phyloP scores from a whole-genome alignment of 2,797 vertebrate genomes.

The Hydrophis major region DNA sequence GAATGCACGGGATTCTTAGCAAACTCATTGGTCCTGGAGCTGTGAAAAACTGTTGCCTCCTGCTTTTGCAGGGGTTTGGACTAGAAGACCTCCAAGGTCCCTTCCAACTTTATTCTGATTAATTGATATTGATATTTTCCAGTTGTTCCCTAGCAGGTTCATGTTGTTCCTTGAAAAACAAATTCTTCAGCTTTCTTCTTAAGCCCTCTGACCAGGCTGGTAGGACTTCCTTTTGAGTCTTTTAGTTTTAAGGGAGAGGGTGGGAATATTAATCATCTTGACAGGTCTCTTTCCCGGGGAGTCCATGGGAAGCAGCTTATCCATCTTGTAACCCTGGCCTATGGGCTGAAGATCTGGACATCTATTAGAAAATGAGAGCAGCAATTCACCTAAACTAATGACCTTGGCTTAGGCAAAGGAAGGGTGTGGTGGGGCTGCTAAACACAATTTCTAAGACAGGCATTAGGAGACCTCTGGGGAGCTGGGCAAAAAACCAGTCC shows the following conservation, averaged over 20 bases:
- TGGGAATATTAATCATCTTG: constrained; percentile 52
- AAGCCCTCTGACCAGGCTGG: background rate
- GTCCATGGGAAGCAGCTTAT: constrained; percentile 14
- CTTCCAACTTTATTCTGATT: too few relatives aligned
- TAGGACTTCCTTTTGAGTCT: constrained; percentile 25
- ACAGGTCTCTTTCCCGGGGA: constrained; percentile 33
- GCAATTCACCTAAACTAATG: constrained; percentile 14
- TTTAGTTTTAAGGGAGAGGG: background rate
- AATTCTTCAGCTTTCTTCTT: constrained; percentile 4
- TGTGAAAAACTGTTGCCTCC: background rate
- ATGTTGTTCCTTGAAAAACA: background rate
- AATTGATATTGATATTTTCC: background rate
- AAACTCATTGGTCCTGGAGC: background rate
- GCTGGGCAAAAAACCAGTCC: background rate
- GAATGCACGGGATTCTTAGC: background rate
- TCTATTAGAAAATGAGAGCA: background rate
- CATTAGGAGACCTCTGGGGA: background rate
- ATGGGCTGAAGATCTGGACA: background rate
- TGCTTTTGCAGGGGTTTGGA: too few relatives aligned
- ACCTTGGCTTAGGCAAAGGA: background rate
- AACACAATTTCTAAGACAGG: background rate
- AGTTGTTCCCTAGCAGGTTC: too few relatives aligned
- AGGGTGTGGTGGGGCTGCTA: background rate
- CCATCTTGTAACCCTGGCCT: constrained; percentile 32
- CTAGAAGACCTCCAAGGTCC: too few relatives aligned